Evolutionary conservation across 1,140 invertebrate species (phyloP), one percentile per base, ranked within the genome.

Genomic region (Anagrus nilaparvatae): DNA sequence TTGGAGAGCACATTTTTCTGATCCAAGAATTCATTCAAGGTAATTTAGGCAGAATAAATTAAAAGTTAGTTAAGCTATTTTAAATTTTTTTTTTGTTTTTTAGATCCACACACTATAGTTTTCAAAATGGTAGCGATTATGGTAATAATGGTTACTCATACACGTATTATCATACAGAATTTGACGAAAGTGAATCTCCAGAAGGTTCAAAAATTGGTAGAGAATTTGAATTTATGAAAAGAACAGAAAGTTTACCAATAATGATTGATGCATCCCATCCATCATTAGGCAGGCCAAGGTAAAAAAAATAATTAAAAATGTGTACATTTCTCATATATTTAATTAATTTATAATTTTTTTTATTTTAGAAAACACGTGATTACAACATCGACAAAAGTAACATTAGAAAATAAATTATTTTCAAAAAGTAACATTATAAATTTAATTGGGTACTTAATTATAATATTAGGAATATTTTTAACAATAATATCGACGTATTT

Each of bases 401-500:
- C n/a, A n/a, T n/a, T n/a, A 25, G 21, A 21, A 34, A 14, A 16
- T 33, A 31, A 44, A 43, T 20, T n/a, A 44, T 36, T 2, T 2
- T 43, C 4, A 25, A 33, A 27, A 52, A 52, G 56, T 46, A 46
- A 54, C n/a, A n/a, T n/a, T n/a, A 61, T 53, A 33, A 63, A 49
- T 33, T 72, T 14, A 40, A 70, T 66, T 17, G 67, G 71, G 10
- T 59, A 67, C 18, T 52, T 65, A 3, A 66, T 77, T 1, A 66
- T 76, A 50, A n/a, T 67, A 1, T 55, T 76, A 44, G 76, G 77
- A 16, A 50, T 76, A n/a, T 5, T 60, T 0, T 71, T 75, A 3
- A 80, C 77, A 0, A 25, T 71, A 4, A 61, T 73, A 0, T 73
- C 77, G 0, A 78, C 76, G 10, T 81, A 76, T 50, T 71, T 76